Percentiles rank a stretch among this genome's conserved stretches.
These are phyloP conservation scores for Cheumatopsyche charites DNA, from an alignment of 1,140 invertebrate species.

Conservation along the genomic window DNA sequence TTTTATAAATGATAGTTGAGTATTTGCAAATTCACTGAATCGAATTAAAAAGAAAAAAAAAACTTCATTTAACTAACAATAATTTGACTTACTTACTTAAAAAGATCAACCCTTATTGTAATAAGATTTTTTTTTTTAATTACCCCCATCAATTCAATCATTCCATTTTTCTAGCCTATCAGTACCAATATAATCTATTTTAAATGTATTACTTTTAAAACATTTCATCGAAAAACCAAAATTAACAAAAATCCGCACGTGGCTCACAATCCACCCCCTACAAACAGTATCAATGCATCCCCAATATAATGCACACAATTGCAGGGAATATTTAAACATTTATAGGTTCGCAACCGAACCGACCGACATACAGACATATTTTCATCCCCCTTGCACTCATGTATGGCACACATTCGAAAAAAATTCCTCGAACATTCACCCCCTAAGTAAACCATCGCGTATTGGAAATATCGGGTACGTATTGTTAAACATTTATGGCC, in stretches of 20 bases:
- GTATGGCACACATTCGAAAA: not conserved
- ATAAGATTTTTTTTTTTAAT: too few relatives aligned
- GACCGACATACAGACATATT: constrained; percentile 14
- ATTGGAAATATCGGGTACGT: constrained; percentile 48
- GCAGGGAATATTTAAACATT: constrained; percentile 50
- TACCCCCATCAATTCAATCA: too few relatives aligned
- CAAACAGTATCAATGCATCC: constrained; percentile 43
- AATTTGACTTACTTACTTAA: too few relatives aligned
- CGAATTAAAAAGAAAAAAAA: too few relatives aligned
- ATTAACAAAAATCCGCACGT: constrained; percentile 5
- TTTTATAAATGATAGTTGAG: too few relatives aligned
- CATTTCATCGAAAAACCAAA: not conserved
- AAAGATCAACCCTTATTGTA: too few relatives aligned
- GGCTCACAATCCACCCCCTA: constrained; percentile 29
- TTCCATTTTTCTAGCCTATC: too few relatives aligned
- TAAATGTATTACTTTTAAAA: too few relatives aligned
- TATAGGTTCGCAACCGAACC: constrained; percentile 39
- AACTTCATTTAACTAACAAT: too few relatives aligned
- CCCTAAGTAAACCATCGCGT: constrained; percentile 39
- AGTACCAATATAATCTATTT: too few relatives aligned
- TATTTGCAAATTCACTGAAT: too few relatives aligned
- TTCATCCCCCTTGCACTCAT: constrained; percentile 37
- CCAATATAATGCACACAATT: constrained; percentile 49
- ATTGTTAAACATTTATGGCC: constrained; percentile 48
- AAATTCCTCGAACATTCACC: constrained; percentile 16